These are phyloP conservation scores for Antennarius maculatus DNA, from an alignment of 2,797 vertebrate species.

Conservation along the genomic window DNA sequence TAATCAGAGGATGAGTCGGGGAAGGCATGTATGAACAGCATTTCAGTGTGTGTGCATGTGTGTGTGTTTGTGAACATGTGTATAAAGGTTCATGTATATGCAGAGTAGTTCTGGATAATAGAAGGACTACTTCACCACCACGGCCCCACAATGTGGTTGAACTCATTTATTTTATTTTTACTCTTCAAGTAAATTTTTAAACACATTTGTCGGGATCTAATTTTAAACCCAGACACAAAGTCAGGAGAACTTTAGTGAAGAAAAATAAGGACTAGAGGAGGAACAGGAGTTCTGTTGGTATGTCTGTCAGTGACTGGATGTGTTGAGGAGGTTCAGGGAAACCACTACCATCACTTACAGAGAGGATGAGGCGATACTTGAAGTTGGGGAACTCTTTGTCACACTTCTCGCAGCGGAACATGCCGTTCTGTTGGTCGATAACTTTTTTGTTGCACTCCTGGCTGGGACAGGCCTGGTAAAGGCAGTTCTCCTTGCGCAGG, in stretches of 20 bases:
- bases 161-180: too few species aligned
- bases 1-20: too few species aligned
- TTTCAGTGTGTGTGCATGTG: too few species aligned
- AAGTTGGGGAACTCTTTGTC: slow-evolving; percentile 95
- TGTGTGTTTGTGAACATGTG: too few species aligned
- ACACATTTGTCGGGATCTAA: too few species aligned
- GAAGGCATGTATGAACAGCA: too few species aligned
- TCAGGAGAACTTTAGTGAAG: slow-evolving; percentile 6
- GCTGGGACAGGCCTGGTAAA: slow-evolving; percentile 95
- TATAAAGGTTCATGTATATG: too few species aligned
- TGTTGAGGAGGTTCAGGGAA: neutral
- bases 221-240: neutral
- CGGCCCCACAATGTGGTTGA: too few species aligned
- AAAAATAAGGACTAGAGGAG: slow-evolving; percentile 1
- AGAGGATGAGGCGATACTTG: slow-evolving; percentile 97
- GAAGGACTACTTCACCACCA: too few species aligned
- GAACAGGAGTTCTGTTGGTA: slow-evolving; percentile 12
- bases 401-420: slow-evolving; percentile 97
- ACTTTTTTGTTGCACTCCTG: slow-evolving; percentile 98
- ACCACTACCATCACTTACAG: slow-evolving; percentile 81
- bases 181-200: too few species aligned
- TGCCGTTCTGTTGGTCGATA: slow-evolving; percentile 95
- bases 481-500: slow-evolving; percentile 94
- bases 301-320: neutral
- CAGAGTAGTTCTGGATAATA: too few species aligned